A percentile compares a stretch with the other conserved stretches of the same genome.
Conservation (phyloP, 2,113 vertebrate genomes). For the Xiphophorus hellerii region DNA sequence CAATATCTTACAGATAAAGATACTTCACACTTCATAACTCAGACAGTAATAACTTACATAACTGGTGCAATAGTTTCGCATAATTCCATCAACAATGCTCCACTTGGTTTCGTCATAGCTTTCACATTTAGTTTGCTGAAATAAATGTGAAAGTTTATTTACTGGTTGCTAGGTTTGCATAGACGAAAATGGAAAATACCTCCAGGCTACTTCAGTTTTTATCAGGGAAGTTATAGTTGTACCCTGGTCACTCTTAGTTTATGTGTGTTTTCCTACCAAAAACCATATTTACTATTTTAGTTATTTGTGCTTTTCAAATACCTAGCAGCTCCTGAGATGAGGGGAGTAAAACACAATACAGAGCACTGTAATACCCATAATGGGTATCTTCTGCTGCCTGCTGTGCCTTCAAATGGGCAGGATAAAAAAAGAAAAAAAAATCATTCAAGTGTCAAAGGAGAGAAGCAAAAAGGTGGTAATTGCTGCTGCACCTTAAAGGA, state of each 20-base stretch:
- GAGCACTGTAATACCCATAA: conserved; percentile 15
- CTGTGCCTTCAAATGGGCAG: not conserved
- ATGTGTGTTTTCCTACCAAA: not conserved
- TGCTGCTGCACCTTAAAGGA: conserved; percentile 12
- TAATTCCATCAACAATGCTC: conserved; percentile 20
- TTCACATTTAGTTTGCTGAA: conserved; percentile 22
- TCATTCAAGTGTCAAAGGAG: conserved; percentile 16
- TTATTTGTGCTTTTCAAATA: conserved; percentile 16
- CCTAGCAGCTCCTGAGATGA: conserved; percentile 7
- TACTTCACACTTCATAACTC: conserved; percentile 16
- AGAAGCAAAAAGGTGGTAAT: conserved; percentile 1
- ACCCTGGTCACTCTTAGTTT: conserved; percentile 8
- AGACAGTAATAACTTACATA: conserved; percentile 23
- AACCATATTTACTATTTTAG: conserved; percentile 16
- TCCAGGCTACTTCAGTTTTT: conserved; percentile 20
- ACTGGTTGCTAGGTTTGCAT: conserved; percentile 21
- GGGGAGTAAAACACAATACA: conserved; percentile 3
- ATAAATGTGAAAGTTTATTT: not conserved
- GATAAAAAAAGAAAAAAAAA: conserved; percentile 12
- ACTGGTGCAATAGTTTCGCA: conserved; percentile 33
- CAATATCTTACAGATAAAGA: not conserved
- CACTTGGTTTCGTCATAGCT: conserved; percentile 18
- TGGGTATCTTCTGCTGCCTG: conserved; percentile 2
- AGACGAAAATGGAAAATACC: conserved; percentile 9
- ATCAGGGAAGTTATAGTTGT: conserved; percentile 14